Conservation (phyloP, 64 coral and sea anemone genomes). For the Cladopsammia gracilis region DNA sequence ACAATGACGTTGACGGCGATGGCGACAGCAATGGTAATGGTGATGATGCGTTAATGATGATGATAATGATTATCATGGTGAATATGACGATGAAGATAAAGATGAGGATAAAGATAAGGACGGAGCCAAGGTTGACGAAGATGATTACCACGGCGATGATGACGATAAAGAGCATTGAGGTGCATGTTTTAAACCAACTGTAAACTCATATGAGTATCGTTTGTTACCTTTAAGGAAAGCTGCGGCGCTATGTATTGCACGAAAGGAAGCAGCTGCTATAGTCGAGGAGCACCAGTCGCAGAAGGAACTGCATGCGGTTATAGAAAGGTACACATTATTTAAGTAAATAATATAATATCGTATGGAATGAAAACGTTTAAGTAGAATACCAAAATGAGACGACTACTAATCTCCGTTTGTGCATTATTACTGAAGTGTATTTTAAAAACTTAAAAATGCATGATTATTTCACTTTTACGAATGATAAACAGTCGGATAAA, state of each 20-base stretch:
- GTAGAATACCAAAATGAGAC: too few relatives aligned
- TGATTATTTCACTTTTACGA: too few relatives aligned
- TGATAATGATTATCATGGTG: neutral
- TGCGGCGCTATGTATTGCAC: constrained; percentile 43
- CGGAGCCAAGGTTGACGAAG: too few relatives aligned
- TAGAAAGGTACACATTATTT: constrained; percentile 43
- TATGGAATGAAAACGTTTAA: too few relatives aligned
- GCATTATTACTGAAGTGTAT: too few relatives aligned
- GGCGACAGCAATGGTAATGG: neutral
- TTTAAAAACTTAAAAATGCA: too few relatives aligned
- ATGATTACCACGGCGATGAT: neutral
- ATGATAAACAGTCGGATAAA: too few relatives aligned
- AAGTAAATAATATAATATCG: too few relatives aligned
- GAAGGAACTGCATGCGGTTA: constrained; percentile 63
- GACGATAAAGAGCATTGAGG: neutral
- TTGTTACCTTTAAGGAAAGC: neutral
- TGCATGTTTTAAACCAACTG: neutral
- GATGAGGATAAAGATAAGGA: too few relatives aligned
- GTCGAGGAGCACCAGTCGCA: constrained; percentile 1
- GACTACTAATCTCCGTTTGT: too few relatives aligned
- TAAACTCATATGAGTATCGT: neutral
- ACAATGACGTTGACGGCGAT: neutral
- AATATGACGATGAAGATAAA: too few relatives aligned
- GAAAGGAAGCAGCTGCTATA: constrained; percentile 29
- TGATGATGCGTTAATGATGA: too few relatives aligned